phyloP scores from a whole-genome alignment of 2,113 vertebrate species.

The Psettodes erumei region DNA sequence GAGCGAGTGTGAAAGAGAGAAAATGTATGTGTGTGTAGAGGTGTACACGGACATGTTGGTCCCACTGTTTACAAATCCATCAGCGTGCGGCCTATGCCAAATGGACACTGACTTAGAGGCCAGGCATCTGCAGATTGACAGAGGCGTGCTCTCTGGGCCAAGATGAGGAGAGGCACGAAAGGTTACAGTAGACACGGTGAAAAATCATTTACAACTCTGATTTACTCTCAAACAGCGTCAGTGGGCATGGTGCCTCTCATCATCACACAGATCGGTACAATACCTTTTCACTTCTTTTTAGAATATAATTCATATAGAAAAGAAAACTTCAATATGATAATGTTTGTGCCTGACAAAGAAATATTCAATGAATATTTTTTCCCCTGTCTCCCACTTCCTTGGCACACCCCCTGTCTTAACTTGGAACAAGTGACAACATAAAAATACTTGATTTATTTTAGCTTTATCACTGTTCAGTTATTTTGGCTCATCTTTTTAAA shows the following conservation, averaged over 20 bases:
- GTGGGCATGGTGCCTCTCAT: constrained; percentile 1
- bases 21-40: constrained; percentile 46
- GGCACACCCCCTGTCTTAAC: neutral
- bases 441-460: neutral
- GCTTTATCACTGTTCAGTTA: neutral
- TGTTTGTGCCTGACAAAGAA: too few species aligned
- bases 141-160: constrained; percentile 24
- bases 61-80: constrained; percentile 82
- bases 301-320: neutral
- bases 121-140: constrained; percentile 65
- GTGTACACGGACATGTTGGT: constrained; percentile 62
- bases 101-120: constrained; percentile 80
- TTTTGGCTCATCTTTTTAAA: neutral
- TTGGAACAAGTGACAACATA: neutral
- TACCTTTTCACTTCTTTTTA: neutral
- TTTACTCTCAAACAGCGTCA: constrained; percentile 28
- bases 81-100: constrained; percentile 74
- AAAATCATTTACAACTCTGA: constrained; percentile 39
- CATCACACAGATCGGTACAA: too few species aligned
- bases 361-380: neutral
- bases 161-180: constrained; percentile 29
- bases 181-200: constrained; percentile 47
- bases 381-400: too few species aligned
- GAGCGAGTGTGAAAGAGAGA: constrained; percentile 43
- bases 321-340: neutral